Conservation (phyloP, 2,113 vertebrate genomes). For the Istiophorus platypterus region DNA sequence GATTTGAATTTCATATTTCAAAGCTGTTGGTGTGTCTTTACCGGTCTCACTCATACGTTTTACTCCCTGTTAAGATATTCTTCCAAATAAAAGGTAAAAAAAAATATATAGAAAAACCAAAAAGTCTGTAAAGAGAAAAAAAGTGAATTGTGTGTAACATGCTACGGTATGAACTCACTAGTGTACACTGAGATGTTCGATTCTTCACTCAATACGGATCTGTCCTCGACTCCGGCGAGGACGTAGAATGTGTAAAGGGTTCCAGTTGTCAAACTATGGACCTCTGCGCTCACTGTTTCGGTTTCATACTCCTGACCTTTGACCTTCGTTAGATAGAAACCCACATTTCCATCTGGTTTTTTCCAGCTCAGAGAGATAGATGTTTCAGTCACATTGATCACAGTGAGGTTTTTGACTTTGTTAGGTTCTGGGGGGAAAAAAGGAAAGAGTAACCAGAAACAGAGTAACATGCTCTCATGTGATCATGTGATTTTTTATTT, state of each 20-base stretch:
- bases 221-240: conserved; percentile 2
- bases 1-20: conserved; percentile 36
- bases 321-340: conserved; percentile 22
- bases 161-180: conserved; percentile 57
- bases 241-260: conserved; percentile 43
- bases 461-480: background rate
- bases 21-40: background rate
- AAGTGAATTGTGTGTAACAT: background rate
- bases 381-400: rapidly evolving
- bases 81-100: background rate
- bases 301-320: rapidly evolving
- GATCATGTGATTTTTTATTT: no score
- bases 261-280: conserved; percentile 24
- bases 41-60: background rate
- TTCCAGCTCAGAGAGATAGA: conserved; percentile 41
- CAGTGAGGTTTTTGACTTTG: background rate
- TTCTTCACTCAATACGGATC: background rate
- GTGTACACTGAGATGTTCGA: conserved; percentile 5
- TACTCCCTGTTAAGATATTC: background rate
- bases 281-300: rapidly evolving
- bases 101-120: no score
- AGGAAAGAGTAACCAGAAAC: background rate
- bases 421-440: conserved; percentile 57
- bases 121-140: no score
- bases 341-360: conserved; percentile 26